A percentile compares a stretch with the other conserved stretches of the same genome.
These are phyloP conservation scores for Hesperia comma DNA, from an alignment of 2,888 invertebrate species.

Conservation along the genomic window DNA sequence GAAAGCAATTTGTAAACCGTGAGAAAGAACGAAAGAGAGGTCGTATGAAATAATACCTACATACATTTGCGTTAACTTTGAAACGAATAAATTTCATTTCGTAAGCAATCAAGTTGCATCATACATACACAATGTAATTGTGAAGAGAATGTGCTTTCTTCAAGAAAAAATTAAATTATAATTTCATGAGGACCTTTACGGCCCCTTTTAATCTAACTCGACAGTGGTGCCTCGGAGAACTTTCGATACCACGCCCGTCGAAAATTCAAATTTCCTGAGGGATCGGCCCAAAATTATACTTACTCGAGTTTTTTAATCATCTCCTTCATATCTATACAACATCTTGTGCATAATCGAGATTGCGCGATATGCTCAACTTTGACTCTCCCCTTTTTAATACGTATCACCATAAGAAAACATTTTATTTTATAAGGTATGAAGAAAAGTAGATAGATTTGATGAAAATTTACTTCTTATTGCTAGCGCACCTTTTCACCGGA, in stretches of 20 bases:
- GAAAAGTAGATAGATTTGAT: no score
- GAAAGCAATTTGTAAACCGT: slow-evolving; percentile 30
- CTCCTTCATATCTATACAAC: slow-evolving; percentile 29
- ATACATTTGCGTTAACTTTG: slow-evolving; percentile 34
- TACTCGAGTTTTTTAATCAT: slow-evolving; percentile 30
- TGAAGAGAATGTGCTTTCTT: slow-evolving; percentile 54
- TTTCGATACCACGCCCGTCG: slow-evolving; percentile 57
- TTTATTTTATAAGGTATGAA: no score
- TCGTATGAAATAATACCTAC: slow-evolving; percentile 17
- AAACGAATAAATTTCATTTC: slow-evolving; percentile 49
- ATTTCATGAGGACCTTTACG: slow-evolving; percentile 73
- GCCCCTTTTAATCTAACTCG: slow-evolving; percentile 66
- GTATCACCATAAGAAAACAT: no score
- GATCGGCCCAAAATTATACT: slow-evolving; percentile 31
- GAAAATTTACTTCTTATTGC: no score
- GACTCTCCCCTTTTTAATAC: no score
- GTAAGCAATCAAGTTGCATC: slow-evolving; percentile 51
- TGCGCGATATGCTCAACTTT: no score
- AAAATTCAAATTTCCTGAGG: slow-evolving; percentile 52
- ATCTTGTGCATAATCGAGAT: slow-evolving; percentile 15
- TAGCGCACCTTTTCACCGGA: no score
- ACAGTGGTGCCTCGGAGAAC: slow-evolving; percentile 46
- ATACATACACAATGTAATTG: slow-evolving; percentile 58
- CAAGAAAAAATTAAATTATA: slow-evolving; percentile 75
- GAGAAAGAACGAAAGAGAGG: slow-evolving; percentile 3